Conservation (phyloP, 1,140 invertebrate species). For the Nephila pilipes region DNA sequence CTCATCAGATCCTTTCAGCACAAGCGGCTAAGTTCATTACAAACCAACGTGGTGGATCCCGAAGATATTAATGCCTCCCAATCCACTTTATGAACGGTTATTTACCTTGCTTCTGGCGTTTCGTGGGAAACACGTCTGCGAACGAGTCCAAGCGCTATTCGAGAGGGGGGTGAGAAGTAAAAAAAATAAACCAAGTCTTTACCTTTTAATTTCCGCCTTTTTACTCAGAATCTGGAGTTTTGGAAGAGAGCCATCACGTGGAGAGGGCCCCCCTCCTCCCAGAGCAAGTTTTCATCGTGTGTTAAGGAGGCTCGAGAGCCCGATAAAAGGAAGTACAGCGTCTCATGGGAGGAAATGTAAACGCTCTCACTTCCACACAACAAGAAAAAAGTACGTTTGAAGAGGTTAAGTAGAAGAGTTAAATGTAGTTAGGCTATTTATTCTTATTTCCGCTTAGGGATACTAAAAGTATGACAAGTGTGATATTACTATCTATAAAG, state of each 20-base stretch:
- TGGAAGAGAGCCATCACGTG: conserved; percentile 48
- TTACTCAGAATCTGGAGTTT: conserved; percentile 50
- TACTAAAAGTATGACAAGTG: too few species aligned
- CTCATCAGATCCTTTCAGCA: too few species aligned
- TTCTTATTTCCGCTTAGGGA: too few species aligned
- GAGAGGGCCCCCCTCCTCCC: not conserved
- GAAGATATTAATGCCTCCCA: not conserved
- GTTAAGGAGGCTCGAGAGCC: conserved; percentile 34
- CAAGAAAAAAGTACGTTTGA: not conserved
- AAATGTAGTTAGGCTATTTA: too few species aligned
- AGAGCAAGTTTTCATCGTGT: conserved; percentile 39
- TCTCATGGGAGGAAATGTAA: not conserved
- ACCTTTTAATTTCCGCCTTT: conserved; percentile 50
- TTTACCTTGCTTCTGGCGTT: not conserved
- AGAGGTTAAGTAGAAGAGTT: too few species aligned
- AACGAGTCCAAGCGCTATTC: not conserved
- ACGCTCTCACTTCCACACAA: not conserved
- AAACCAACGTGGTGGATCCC: not conserved
- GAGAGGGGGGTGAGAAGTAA: not conserved
- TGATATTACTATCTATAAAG: too few species aligned
- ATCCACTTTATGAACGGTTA: conserved; percentile 41
- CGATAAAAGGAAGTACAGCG: conserved; percentile 8
- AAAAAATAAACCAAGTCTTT: conserved; percentile 42
- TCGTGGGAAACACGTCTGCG: not conserved
- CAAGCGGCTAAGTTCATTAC: too few species aligned